Conservation (phyloP, 2,797 vertebrate species). For the Mus caroli region DNA sequence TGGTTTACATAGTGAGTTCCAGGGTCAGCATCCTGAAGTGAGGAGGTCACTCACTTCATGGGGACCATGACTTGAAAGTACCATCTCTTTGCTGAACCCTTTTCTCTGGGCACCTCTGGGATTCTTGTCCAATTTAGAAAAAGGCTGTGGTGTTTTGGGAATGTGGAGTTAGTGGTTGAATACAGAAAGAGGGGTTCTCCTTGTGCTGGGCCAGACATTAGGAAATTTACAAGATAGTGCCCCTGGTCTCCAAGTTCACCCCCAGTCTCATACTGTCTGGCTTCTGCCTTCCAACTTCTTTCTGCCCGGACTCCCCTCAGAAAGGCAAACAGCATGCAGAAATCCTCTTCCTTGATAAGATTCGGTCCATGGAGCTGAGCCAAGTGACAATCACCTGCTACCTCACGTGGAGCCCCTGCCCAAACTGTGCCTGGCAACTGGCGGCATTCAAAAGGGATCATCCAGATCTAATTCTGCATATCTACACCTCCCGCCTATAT, state of each 20-base stretch:
- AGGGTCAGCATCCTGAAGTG: background rate
- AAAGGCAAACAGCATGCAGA: slow-evolving; percentile 22
- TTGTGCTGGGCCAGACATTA: background rate
- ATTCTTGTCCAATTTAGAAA: background rate
- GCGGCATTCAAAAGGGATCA: fast-evolving
- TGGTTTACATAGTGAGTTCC: background rate
- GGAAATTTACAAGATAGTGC: background rate
- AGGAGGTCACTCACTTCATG: background rate
- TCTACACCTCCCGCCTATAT: slow-evolving; percentile 65
- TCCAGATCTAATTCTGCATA: background rate
- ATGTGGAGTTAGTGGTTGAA: background rate
- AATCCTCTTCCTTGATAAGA: slow-evolving; percentile 12
- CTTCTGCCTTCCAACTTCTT: background rate
- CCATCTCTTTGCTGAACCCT: background rate
- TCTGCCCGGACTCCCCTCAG: background rate
- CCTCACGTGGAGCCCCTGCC: slow-evolving; percentile 70
- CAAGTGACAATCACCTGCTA: slow-evolving; percentile 47
- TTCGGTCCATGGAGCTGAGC: background rate
- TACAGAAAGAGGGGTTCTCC: background rate
- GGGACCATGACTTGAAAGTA: background rate
- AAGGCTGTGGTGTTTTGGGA: background rate
- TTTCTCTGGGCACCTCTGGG: background rate
- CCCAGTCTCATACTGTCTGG: background rate
- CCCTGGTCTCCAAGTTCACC: background rate
- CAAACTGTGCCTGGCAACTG: fast-evolving